These are phyloP conservation scores for Smutsia gigantea DNA, from an alignment of 2,797 vertebrate species.

Conservation along the genomic window DNA sequence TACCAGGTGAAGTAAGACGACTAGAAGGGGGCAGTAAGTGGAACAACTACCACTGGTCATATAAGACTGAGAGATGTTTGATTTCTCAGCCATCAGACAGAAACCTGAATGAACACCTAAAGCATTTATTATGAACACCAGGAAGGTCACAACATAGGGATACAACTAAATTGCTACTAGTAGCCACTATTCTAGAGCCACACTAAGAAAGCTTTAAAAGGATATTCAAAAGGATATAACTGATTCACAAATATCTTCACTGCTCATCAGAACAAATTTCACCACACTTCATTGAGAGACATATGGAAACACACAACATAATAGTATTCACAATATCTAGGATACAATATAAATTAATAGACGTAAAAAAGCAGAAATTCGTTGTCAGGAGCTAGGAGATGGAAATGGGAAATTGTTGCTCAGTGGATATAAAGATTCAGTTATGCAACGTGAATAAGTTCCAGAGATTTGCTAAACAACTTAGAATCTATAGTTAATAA, in stretches of 20 bases:
- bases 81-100: neutral
- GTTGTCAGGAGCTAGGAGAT: neutral
- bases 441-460: neutral
- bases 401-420: neutral
- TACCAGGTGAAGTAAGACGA: no score
- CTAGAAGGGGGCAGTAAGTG: neutral
- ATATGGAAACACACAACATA: neutral
- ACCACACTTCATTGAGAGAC: neutral
- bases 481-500: neutral
- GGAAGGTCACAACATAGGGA: neutral
- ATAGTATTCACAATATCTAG: neutral
- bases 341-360: neutral
- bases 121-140: neutral
- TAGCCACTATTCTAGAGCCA: neutral
- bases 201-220: neutral
- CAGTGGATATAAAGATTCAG: neutral
- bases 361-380: neutral
- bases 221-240: neutral
- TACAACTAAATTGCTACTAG: neutral
- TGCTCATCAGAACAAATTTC: neutral
- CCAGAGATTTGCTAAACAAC: neutral
- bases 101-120: neutral
- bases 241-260: neutral
- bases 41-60: neutral
- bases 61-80: neutral